phyloP scores from a whole-genome alignment of 2,113 vertebrate species.

The Paracanthobrama guichenoti region DNA sequence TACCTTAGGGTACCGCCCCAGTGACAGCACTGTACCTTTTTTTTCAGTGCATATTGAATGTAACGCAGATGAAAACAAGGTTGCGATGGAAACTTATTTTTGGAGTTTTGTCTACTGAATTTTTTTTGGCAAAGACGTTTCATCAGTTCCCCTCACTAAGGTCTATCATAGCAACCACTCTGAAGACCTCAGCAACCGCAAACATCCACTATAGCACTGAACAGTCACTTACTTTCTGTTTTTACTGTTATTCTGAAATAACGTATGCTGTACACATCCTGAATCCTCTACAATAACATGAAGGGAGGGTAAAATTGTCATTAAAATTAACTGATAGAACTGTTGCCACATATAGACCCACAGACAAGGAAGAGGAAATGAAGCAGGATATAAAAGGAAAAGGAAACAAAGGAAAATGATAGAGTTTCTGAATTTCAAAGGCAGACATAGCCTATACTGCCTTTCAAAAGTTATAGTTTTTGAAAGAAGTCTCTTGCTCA shows the following conservation, averaged over 20 bases:
- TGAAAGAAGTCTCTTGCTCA: background rate
- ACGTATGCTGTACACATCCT: background rate
- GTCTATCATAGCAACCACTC: background rate
- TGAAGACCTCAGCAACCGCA: background rate
- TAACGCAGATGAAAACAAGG: too few species aligned
- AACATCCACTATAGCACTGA: background rate
- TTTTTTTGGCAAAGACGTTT: too few species aligned
- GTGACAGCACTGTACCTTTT: too few species aligned
- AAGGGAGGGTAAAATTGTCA: background rate
- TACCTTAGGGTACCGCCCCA: too few species aligned
- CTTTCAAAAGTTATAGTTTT: background rate
- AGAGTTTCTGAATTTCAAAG: background rate
- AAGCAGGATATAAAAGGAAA: background rate
- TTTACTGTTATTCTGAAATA: background rate
- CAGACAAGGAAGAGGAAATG: background rate
- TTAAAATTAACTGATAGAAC: background rate
- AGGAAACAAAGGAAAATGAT: background rate
- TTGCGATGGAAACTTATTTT: too few species aligned
- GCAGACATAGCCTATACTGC: background rate
- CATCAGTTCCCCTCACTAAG: too few species aligned
- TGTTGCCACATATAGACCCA: background rate
- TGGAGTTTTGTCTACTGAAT: too few species aligned
- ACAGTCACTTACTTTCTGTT: background rate
- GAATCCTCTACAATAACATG: background rate
- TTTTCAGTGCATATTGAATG: too few species aligned